Conservation (phyloP, 2,797 vertebrate genomes). For the Pangasius sanitwongsei region DNA sequence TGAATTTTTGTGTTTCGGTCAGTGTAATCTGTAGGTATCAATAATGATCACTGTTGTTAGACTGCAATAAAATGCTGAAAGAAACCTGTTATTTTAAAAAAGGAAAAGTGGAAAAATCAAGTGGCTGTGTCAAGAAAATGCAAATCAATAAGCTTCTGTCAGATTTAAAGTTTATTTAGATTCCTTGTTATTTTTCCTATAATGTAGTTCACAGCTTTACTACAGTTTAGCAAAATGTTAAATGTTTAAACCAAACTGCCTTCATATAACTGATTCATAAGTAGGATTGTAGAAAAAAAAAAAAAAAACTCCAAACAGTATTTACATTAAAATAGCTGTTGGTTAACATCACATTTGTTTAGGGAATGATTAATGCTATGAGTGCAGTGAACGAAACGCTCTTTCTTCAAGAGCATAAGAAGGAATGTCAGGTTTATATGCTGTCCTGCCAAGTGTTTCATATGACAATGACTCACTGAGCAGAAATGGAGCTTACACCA, state of each 20-base stretch:
- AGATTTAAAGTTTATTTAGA: neutral
- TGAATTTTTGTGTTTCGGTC: neutral
- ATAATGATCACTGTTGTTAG: neutral
- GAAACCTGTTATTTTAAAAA: neutral
- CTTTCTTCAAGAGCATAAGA: neutral
- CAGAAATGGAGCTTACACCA: conserved; percentile 9
- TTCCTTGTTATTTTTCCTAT: neutral
- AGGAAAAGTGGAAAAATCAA: neutral
- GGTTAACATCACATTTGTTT: neutral
- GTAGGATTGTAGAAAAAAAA: neutral
- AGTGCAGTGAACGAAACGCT: neutral
- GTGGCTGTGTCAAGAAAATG: neutral
- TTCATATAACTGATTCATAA: neutral
- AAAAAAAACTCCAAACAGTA: neutral
- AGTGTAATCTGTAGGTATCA: neutral
- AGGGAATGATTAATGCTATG: neutral
- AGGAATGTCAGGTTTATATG: neutral
- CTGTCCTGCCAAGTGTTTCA: conserved; percentile 3
- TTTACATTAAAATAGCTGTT: neutral
- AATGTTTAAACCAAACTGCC: neutral
- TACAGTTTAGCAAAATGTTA: neutral
- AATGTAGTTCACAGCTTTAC: neutral
- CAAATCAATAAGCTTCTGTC: neutral
- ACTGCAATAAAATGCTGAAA: neutral
- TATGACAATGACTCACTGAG: conserved; percentile 11